Percentiles rank a stretch among this genome's conserved stretches.
Conservation (phyloP, 2,113 vertebrate genomes). For the Hippocampus abdominalis region DNA sequence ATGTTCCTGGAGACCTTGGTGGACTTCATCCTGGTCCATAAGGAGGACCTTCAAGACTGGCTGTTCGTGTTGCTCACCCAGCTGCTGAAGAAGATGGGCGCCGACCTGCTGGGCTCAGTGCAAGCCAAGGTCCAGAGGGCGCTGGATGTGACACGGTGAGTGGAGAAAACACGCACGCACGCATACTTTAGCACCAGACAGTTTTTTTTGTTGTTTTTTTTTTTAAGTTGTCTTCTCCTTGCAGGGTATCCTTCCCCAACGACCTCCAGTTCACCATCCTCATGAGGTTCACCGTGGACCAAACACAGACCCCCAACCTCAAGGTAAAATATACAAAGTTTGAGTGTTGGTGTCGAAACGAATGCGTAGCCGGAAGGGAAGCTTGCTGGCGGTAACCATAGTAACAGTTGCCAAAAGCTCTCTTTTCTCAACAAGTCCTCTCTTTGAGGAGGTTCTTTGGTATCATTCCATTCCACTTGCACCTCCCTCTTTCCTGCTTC, state of each 20-base stretch:
- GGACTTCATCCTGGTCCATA: conserved; percentile 93
- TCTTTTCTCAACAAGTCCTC: conserved; percentile 6
- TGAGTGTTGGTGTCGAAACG: not conserved
- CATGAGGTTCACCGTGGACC: conserved; percentile 98
- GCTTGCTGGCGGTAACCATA: conserved; percentile 19
- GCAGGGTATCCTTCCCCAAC: conserved; percentile 93
- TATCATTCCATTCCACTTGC: not conserved
- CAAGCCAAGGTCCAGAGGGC: conserved; percentile 97
- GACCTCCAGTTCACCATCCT: conserved; percentile 97
- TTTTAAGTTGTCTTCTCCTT: conserved; percentile 20
- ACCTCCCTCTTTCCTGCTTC: not conserved
- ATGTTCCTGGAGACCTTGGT: conserved; percentile 98
- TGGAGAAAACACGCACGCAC: not conserved
- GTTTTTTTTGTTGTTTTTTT: too few species aligned
- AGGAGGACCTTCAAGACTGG: conserved; percentile 96
- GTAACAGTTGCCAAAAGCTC: conserved; percentile 25
- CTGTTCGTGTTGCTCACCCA: conserved; percentile 92
- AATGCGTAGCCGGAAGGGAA: not conserved
- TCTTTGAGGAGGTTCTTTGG: not conserved
- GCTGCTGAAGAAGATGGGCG: conserved; percentile 97
- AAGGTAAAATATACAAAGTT: conserved; percentile 75
- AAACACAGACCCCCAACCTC: conserved; percentile 94
- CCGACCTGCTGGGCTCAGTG: conserved; percentile 94
- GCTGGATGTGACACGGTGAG: conserved; percentile 89
- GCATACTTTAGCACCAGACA: not conserved